Conservation (phyloP, 1,140 invertebrate species). For the Globodera rostochiensis region DNA sequence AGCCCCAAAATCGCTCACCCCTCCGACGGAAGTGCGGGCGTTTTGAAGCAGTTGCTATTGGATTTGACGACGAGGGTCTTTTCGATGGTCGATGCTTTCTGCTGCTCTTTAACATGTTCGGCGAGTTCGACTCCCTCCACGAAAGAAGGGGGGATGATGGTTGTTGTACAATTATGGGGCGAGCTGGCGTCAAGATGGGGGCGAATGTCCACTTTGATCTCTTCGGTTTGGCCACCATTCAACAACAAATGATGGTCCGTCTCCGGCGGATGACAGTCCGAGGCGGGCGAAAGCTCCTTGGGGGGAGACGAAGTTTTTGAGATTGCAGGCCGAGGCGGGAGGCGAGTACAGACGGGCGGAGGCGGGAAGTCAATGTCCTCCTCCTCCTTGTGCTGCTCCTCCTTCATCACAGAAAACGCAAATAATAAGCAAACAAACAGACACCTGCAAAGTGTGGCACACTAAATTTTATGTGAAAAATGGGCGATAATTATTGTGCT, state of each 20-base stretch:
- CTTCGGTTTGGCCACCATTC: neutral
- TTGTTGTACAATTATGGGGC: no score
- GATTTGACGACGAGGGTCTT: no score
- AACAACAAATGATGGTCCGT: neutral
- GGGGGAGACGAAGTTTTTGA: neutral
- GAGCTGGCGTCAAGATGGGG: neutral
- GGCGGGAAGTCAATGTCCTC: neutral
- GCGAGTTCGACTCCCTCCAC: no score
- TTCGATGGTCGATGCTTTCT: neutral
- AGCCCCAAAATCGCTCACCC: neutral
- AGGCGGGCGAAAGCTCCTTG: neutral
- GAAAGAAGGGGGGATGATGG: no score
- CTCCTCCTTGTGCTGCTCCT: neutral
- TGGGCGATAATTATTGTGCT: no score
- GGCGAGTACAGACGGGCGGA: neutral
- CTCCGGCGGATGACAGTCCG: neutral
- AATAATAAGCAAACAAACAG: neutral
- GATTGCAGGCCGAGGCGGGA: neutral
- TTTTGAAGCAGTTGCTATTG: slow-evolving; percentile 15
- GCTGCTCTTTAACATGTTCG: no score
- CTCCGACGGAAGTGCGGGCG: slow-evolving; percentile 19
- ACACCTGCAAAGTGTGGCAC: neutral
- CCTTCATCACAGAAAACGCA: neutral
- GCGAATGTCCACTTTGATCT: neutral
- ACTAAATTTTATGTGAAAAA: no score